A percentile compares a stretch with the other conserved stretches of the same genome.
These are phyloP conservation scores for Athripsodes cinereus DNA, from an alignment of 2,888 invertebrate species.

Conservation along the genomic window DNA sequence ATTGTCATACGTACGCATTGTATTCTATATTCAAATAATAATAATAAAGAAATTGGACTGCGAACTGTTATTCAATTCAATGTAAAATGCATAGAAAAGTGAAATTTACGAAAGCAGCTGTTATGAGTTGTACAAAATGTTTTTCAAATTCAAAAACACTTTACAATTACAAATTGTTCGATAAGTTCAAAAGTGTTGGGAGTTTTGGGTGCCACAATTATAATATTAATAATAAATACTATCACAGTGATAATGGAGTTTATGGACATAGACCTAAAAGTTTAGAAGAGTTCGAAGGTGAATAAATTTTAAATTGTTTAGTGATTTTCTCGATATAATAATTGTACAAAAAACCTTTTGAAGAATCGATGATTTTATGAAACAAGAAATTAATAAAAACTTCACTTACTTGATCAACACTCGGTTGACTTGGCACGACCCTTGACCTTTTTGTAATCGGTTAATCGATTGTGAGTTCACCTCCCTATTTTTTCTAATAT, in stretches of 20 bases:
- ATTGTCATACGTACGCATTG: no score
- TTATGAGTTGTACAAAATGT: constrained; percentile 4
- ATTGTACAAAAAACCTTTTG: no score
- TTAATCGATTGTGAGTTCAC: no score
- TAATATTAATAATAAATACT: constrained; percentile 28
- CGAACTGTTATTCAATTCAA: neutral
- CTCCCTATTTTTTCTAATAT: no score
- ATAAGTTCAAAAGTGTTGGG: constrained; percentile 2
- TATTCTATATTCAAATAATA: no score
- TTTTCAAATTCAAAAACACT: neutral
- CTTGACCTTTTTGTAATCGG: no score
- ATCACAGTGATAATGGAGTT: constrained; percentile 54
- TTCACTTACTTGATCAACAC: no score
- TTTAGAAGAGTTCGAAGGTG: constrained; percentile 32
- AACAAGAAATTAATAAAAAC: no score
- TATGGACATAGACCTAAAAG: constrained; percentile 52
- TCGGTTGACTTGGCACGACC: no score
- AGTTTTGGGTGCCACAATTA: constrained; percentile 4
- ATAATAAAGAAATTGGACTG: no score
- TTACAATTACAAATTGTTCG: neutral
- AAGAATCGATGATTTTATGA: no score
- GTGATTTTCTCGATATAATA: no score
- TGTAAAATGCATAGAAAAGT: constrained; percentile 22
- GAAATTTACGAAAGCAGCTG: constrained; percentile 8
- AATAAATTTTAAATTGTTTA: neutral